Conservation (phyloP, 2,888 invertebrate genomes). For the Plebejus melissa region DNA sequence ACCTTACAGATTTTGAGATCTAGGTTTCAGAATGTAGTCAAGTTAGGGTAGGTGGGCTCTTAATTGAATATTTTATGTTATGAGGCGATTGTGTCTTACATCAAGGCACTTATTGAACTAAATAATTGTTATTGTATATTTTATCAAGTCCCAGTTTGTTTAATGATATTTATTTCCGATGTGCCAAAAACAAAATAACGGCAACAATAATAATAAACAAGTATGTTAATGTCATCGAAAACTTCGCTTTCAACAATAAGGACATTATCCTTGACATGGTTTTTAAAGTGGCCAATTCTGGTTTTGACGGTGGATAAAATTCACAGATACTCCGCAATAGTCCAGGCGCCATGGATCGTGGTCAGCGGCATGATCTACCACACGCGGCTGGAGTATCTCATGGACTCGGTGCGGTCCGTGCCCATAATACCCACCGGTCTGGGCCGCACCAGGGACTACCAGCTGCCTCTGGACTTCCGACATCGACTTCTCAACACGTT, state of each 20-base stretch:
- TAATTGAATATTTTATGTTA: no score
- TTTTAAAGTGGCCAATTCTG: background rate
- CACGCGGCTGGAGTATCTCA: slow-evolving; percentile 44
- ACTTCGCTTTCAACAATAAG: background rate
- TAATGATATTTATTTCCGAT: background rate
- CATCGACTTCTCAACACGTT: slow-evolving; percentile 44
- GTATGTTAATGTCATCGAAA: background rate
- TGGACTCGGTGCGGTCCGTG: slow-evolving; percentile 51
- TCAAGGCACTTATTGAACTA: no score
- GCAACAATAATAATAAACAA: background rate
- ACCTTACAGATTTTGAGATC: no score
- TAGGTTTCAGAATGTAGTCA: no score
- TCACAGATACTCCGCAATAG: slow-evolving; percentile 51
- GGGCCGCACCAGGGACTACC: slow-evolving; percentile 42
- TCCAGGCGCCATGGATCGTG: slow-evolving; percentile 55
- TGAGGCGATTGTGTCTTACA: no score
- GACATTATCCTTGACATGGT: background rate
- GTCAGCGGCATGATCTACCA: slow-evolving; percentile 46
- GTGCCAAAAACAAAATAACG: slow-evolving; percentile 28
- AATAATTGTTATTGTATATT: background rate
- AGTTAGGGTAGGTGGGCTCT: no score
- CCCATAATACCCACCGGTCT: slow-evolving; percentile 42
- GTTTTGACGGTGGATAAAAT: background rate
- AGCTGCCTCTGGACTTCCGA: slow-evolving; percentile 50
- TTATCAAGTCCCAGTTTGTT: background rate